Evolutionary conservation across 2,797 vertebrate species (phyloP), one percentile per base, ranked within the genome.

Genomic region (Rousettus madagascariensis): DNA sequence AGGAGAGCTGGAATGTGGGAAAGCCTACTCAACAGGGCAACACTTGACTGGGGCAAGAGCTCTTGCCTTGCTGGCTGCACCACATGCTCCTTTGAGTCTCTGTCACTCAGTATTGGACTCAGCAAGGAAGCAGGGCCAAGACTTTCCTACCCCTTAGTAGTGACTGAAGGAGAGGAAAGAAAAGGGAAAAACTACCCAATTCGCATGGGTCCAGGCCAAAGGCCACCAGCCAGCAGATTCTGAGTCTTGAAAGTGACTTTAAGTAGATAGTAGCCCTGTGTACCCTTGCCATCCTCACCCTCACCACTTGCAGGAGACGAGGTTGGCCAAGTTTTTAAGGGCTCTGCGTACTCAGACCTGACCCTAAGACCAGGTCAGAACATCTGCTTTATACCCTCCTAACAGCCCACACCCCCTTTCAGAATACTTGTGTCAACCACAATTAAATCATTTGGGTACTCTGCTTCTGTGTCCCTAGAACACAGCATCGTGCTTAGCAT

Each of bases 51-150:
- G 77, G 22, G 49, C n/a, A 90, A 38, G 38, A 38, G 28, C 19
- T 11, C 6, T 8, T 80, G 20, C 63, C 63, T 51, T 3, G 6
- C 33, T 78, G 57, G 69, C 63, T 57, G 33, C 26, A n/a, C 22
- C 36, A 36, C 26, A 41, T 22, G n/a, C 63, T 83, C 88, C 92
- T 91, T 74, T 53, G n/a, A 68, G 57, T 85, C 57, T 69, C 75
- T 86, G 93, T 86, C 94, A 89, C 94, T 96, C 93, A 86, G 89
- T 88, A 92, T 93, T 95, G 91, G 93, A 87, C 91, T 89, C 16
- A 53, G n/a, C 69, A 95, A 96, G 95, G 94, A 66, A 97, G 68
- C 6, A 43, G 83, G 43, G 19, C 30, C 36, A 53, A 75, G 30
- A 8, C 30, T 74, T 33, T 2, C 30, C 26, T 13, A n/a, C 24